phyloP scores from a whole-genome alignment of 2,113 vertebrate genomes.

The Amazona guildingii region DNA sequence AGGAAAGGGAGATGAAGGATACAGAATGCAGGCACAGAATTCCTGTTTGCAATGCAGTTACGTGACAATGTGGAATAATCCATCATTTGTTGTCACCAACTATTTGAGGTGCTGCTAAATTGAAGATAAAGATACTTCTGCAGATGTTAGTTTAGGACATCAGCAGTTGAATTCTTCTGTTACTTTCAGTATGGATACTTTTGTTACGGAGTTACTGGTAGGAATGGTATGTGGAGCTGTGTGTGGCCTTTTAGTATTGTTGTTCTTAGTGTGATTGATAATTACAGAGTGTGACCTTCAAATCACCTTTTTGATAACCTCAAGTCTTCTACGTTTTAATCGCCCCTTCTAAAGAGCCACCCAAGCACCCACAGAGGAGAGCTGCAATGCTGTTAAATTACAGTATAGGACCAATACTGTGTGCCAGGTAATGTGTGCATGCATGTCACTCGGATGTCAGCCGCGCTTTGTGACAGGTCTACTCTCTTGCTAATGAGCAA shows the following conservation, averaged over 20 bases:
- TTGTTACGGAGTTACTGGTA: not conserved
- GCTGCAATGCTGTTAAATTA: not conserved
- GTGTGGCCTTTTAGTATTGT: not conserved
- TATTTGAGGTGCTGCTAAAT: not conserved
- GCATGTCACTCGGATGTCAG: too few species aligned
- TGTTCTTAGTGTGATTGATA: not conserved
- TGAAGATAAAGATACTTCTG: not conserved
- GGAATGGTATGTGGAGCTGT: not conserved
- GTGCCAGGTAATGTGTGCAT: not conserved
- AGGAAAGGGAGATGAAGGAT: not conserved
- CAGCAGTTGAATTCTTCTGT: not conserved
- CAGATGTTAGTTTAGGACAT: not conserved
- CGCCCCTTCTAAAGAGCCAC: not conserved
- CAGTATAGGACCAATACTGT: not conserved
- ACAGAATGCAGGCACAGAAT: not conserved
- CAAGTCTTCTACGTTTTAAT: fast-evolving
- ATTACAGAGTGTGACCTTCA: not conserved
- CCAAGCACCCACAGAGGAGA: not conserved
- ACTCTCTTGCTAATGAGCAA: not conserved
- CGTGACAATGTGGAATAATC: not conserved
- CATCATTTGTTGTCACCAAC: not conserved
- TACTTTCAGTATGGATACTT: not conserved
- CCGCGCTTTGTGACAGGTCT: not conserved
- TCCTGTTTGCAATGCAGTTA: not conserved
- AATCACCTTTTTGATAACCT: not conserved